Evolutionary conservation across 2,113 vertebrate species (phyloP), one percentile per base, ranked within the genome.

Genomic region (Rhinichthys klamathensis): DNA sequence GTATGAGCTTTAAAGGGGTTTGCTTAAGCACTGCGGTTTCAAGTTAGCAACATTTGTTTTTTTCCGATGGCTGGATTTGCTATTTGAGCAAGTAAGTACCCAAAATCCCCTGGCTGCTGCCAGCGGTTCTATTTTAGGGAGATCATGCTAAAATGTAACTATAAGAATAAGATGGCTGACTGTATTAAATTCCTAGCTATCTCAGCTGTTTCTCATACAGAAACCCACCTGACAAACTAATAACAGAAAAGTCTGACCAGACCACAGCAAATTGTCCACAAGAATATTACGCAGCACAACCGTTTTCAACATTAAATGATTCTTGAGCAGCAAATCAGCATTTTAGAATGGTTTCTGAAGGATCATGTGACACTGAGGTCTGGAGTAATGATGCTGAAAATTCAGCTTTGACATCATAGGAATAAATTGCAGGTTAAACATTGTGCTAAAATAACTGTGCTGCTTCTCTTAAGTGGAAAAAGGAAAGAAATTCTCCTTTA

Each of bases 21-120:
- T 35, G 25, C 51, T 73, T 63, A 8, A 27, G 27, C 23, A 54
- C 61, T 27, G 63, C 2, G 74, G 46, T 85, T 79, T 79, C 15
- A 56, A 65, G 49, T 73, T 72, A 32, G 12, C 61, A 49, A 30
- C n/a, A 67, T 77, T 60, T 18, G 80, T 78, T 83, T 49, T 83
- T 46, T 21, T 75, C 41, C 27, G 3, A 61, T 35, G 74, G 51
- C 63, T 83, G 61, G 80, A 78, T 83, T 38, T 46, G 49, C 46
- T 54, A 13, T 75, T 54, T 30, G 25, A 46, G 38, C 12, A 13
- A 46, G 85, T 16, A 38, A 58, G 38, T 76, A 61, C 38, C 73
- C 58, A n/a, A 83, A 79, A 83, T 49, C 18, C 86, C 75, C 58
- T 4, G 46, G 11, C 25, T 16, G 58, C 69, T 54, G 56, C 41